Evolutionary conservation across 2,888 invertebrate species (phyloP).

Genomic region (Glaucopsyche alexis): DNA sequence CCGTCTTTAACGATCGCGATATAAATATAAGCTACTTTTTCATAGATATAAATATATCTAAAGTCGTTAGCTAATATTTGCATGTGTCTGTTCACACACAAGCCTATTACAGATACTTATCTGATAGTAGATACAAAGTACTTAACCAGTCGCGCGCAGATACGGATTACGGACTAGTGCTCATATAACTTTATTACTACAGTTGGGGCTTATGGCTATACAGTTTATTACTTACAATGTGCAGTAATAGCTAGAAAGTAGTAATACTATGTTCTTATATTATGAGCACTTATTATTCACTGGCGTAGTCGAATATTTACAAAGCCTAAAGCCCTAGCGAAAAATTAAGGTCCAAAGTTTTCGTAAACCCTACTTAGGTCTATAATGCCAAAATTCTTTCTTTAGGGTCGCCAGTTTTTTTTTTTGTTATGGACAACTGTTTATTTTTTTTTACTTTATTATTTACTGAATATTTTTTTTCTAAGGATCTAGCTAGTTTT

Average conservation of each 20-base stretch:
- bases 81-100: neutral
- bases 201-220: neutral
- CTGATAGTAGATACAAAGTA: neutral
- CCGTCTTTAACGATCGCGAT: neutral
- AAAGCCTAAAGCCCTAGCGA: no score
- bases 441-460: no score
- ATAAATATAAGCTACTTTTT: neutral
- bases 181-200: neutral
- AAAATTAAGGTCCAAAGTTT: no score
- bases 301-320: no score
- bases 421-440: no score
- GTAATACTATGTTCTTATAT: no score
- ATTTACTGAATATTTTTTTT: no score
- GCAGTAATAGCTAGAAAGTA: neutral
- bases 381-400: no score
- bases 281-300: no score
- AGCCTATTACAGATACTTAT: neutral
- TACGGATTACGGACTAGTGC: neutral
- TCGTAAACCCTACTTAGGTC: no score
- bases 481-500: no score
- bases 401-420: no score
- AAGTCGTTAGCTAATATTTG: neutral
- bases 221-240: neutral
- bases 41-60: neutral
- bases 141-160: neutral